These are phyloP conservation scores for Tryphoninae sp. DNA, from an alignment of 2,888 invertebrate species.

Conservation along the genomic window DNA sequence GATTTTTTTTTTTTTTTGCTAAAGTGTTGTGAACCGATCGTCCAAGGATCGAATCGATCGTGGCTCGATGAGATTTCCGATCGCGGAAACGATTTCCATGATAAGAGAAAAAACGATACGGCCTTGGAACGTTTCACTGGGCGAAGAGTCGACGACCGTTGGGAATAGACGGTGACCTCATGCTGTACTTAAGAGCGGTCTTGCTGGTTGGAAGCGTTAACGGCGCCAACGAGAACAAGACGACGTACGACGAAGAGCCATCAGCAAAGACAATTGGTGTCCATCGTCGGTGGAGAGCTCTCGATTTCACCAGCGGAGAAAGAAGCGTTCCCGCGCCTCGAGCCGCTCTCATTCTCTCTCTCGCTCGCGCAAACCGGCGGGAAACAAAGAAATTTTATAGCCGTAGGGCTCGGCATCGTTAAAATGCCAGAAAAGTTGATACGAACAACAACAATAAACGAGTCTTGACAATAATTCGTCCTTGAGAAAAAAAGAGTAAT, in stretches of 20 bases:
- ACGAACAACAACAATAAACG: neutral
- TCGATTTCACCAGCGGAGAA: slow-evolving; percentile 37
- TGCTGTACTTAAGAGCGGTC: slow-evolving; percentile 72
- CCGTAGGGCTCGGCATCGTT: neutral
- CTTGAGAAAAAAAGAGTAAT: neutral
- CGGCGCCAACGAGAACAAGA: slow-evolving; percentile 69
- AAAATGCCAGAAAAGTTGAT: slow-evolving; percentile 5
- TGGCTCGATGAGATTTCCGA: neutral
- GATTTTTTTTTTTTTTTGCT: slow-evolving; percentile 4
- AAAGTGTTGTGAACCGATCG: slow-evolving; percentile 11
- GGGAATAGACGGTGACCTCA: slow-evolving; percentile 77
- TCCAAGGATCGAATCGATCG: neutral
- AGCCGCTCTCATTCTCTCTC: neutral
- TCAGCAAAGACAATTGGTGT: slow-evolving; percentile 64
- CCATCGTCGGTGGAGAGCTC: slow-evolving; percentile 44
- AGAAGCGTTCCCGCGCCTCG: slow-evolving; percentile 24
- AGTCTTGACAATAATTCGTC: slow-evolving; percentile 2
- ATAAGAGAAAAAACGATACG: slow-evolving; percentile 13
- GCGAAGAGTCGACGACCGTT: slow-evolving; percentile 74
- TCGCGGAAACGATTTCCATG: slow-evolving; percentile 6
- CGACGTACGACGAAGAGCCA: slow-evolving; percentile 69
- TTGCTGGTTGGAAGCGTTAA: slow-evolving; percentile 65
- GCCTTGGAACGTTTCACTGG: slow-evolving; percentile 50
- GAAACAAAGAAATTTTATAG: neutral
- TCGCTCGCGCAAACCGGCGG: neutral